Base-by-base conservation (phyloP, 2,113 vertebrate genomes). In the Rhinopomastus cyanomelas region DNA sequence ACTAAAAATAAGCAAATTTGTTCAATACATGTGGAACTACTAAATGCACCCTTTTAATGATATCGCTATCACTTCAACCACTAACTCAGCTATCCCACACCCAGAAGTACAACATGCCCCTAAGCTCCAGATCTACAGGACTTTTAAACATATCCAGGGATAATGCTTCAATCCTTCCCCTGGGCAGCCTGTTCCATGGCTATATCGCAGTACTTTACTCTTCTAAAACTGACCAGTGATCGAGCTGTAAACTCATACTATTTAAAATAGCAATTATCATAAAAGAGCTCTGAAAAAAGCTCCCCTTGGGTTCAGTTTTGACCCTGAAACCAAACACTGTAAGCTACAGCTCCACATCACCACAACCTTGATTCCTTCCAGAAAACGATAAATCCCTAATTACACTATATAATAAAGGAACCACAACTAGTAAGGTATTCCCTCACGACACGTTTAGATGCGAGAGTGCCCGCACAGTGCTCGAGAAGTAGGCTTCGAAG, bases 351-450 rank as follows among this genome's bases (percentile, higher is more conserved):
- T 79, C 36, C 67, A 21, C 23, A 55, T 0, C 16, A 48, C 12
- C 48, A 44, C 26, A 52, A 10, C 5, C 7, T 16, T 11, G 12
- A n/a, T 4, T 55, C 48, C 32, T n/a, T 36, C 8, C 27, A n/a
- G 8, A 59, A 69, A 37, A 67, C 26, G 3, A 36, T 29, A 37
- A 16, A 39, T 4, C 7, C 13, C 39, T 12, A 25, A 1, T 26
- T 5, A 11, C 32, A 49, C 3, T 3, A 22, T 0, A 6, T 5
- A 71, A 49, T 11, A 29, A 69, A 22, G 14, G 53, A 74, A 8
- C 0, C 52, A 23, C 21, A 39, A 2, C 16, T 16, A 20, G 14
- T 11, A 3, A 26, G 11, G 4, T 20, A 34, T 15, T 17, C 1
- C 2, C 26, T 17, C 23, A 16, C 21, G 57, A 16, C 14, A 11